Conservation (phyloP, 2,113 vertebrate species). For the Stercorarius parasiticus region DNA sequence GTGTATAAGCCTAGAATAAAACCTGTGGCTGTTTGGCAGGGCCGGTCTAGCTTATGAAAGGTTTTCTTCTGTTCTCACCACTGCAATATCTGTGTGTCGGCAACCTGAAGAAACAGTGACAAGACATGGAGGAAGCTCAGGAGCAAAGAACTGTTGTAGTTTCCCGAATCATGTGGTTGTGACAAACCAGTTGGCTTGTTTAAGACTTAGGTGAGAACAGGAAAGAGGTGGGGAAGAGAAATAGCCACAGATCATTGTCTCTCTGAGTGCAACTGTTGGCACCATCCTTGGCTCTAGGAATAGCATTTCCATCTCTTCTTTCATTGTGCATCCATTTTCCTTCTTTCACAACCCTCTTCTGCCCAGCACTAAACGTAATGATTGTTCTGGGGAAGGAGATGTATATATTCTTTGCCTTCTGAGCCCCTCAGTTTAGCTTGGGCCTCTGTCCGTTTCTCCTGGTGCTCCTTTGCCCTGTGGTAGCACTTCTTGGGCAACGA, state of each 20-base stretch:
- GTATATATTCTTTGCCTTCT: not conserved
- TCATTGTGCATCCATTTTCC: not conserved
- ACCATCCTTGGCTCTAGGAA: not conserved
- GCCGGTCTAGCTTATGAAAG: not conserved
- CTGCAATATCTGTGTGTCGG: not conserved
- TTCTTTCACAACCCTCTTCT: not conserved
- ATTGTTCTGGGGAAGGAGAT: not conserved
- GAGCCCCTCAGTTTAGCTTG: not conserved
- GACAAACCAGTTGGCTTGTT: not conserved
- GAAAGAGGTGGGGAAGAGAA: not conserved
- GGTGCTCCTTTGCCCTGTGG: not conserved
- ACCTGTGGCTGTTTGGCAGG: not conserved
- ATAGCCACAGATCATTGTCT: not conserved
- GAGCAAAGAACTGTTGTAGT: not conserved
- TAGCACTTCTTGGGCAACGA: not conserved
- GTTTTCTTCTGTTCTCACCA: not conserved
- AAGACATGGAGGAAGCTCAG: not conserved
- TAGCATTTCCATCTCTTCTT: not conserved
- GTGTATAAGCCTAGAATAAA: not conserved
- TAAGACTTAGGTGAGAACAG: not conserved
- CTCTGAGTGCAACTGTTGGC: not conserved
- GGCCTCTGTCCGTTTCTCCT: not conserved
- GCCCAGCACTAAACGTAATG: not conserved
- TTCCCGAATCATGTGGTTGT: not conserved
- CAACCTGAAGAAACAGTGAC: not conserved